phyloP scores from a whole-genome alignment of 2,797 vertebrate genomes.

The Falco naumanni region DNA sequence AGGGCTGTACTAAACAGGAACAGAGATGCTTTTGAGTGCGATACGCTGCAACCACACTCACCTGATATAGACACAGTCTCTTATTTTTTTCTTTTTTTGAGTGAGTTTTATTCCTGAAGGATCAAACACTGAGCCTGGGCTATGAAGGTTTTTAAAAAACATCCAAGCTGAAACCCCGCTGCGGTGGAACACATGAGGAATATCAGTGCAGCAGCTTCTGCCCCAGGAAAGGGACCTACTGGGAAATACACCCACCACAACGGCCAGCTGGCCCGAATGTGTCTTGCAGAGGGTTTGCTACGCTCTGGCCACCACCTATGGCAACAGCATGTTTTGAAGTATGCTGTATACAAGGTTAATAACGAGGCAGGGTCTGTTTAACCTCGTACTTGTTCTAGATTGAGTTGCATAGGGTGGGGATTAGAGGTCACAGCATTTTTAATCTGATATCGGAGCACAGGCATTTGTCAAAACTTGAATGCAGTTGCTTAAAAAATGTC shows the following conservation, averaged over 20 bases:
- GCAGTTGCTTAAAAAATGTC: neutral
- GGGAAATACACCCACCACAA: neutral
- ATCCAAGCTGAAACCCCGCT: neutral
- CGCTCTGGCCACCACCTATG: neutral
- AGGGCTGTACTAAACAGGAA: neutral
- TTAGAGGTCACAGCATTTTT: neutral
- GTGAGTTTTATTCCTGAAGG: neutral
- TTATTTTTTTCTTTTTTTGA: neutral
- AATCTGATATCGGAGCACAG: neutral
- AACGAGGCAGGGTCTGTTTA: neutral
- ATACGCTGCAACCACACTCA: neutral
- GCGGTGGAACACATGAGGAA: neutral
- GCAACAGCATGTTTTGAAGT: neutral
- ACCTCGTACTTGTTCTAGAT: neutral
- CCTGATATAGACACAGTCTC: neutral
- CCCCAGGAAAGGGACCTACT: neutral
- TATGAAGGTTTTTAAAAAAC: neutral
- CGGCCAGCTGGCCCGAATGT: fast-evolving
- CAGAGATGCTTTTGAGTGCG: neutral
- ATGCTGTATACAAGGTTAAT: neutral
- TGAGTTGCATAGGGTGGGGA: neutral
- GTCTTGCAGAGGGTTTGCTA: neutral
- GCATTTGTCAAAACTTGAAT: neutral
- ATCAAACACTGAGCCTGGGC: neutral
- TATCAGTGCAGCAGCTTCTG: neutral